A percentile compares a stretch with the other conserved stretches of the same genome.
Evolutionary conservation across 2,888 invertebrate species (phyloP).

Genomic region (Glyphotaelius pellucidus): DNA sequence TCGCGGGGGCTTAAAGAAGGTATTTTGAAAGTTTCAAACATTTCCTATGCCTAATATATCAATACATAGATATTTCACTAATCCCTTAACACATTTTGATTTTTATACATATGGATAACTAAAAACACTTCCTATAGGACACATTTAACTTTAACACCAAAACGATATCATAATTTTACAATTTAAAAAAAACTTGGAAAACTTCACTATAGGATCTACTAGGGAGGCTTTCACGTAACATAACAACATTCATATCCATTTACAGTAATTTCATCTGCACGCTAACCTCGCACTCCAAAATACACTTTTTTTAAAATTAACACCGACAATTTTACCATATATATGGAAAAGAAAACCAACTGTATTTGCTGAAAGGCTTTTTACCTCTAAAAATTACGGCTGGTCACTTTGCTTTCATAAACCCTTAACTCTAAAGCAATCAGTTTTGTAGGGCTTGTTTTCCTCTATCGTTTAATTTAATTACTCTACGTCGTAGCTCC

Average conservation of each 20-base stretch:
- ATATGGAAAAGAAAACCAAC: neutral
- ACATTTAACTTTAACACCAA: too few relatives aligned
- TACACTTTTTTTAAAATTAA: neutral
- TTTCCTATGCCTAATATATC: too few relatives aligned
- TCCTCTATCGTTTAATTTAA: neutral
- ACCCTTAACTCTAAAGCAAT: neutral
- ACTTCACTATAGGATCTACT: neutral
- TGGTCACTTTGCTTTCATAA: neutral
- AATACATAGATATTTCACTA: too few relatives aligned
- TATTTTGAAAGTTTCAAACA: too few relatives aligned
- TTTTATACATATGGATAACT: too few relatives aligned
- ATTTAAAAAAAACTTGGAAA: too few relatives aligned
- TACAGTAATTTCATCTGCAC: neutral
- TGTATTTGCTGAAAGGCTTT: neutral
- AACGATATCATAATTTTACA: too few relatives aligned
- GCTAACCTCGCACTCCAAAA: neutral
- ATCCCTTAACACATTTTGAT: too few relatives aligned
- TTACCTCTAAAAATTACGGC: neutral
- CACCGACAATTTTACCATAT: neutral
- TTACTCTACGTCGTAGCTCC: neutral
- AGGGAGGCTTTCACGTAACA: neutral
- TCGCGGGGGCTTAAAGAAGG: too few relatives aligned
- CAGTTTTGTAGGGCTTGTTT: neutral
- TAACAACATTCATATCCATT: neutral
- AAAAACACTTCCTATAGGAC: too few relatives aligned